Conservation (phyloP, 2,797 vertebrate genomes). For the Cirrhinus molitorella region DNA sequence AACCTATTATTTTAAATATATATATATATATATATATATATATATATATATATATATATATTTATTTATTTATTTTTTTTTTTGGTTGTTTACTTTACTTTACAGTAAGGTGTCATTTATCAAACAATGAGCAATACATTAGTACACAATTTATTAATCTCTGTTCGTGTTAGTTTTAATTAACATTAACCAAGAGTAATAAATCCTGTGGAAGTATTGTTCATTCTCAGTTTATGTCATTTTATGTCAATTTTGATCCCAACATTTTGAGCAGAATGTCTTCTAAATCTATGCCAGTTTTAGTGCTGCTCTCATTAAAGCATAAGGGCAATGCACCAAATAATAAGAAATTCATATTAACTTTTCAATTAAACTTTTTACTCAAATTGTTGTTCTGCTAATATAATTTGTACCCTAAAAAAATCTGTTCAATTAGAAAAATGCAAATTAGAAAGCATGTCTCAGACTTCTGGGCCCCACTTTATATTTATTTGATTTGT, state of each 20-base stretch:
- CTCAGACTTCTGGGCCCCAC: conserved; percentile 4
- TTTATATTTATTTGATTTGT: not conserved
- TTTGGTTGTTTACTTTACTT: too few relatives aligned
- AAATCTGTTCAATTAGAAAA: not conserved
- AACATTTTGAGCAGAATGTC: not conserved
- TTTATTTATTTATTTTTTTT: too few relatives aligned
- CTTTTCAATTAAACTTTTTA: conserved; percentile 6
- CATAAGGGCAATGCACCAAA: not conserved
- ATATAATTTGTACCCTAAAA: not conserved
- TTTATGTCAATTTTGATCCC: not conserved
- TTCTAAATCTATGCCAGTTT: not conserved
- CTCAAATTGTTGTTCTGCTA: not conserved
- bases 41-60: too few relatives aligned
- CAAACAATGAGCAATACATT: too few relatives aligned
- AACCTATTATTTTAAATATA: too few relatives aligned
- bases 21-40: too few relatives aligned
- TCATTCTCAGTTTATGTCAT: too few relatives aligned
- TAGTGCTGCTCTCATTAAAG: not conserved
- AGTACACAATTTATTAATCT: too few relatives aligned
- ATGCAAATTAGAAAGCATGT: not conserved
- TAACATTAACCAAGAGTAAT: too few relatives aligned
- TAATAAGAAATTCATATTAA: not conserved
- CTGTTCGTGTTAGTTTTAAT: too few relatives aligned
- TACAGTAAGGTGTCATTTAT: too few relatives aligned
- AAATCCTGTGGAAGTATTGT: too few relatives aligned